phyloP scores from a whole-genome alignment of 2,113 vertebrate species.

The Apistogramma diplotaenia region DNA sequence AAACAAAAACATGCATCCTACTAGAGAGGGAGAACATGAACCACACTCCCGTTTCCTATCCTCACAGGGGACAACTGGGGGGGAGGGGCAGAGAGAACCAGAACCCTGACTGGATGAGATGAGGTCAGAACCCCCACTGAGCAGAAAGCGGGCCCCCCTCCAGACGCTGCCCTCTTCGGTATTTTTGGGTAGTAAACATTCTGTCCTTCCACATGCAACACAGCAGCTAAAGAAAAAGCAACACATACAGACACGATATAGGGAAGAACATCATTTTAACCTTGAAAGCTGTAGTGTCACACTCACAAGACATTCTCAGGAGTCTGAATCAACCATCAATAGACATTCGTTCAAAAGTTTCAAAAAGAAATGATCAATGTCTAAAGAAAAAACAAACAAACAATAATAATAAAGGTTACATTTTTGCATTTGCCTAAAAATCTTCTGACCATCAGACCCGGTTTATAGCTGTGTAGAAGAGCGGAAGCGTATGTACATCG shows the following conservation, averaged over 20 bases:
- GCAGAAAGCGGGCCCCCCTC: slow-evolving; percentile 20
- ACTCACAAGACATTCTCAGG: slow-evolving; percentile 51
- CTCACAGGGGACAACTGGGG: slow-evolving; percentile 4
- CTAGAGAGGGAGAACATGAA: not conserved
- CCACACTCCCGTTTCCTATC: slow-evolving; percentile 9
- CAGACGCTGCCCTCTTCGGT: not conserved
- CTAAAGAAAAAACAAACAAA: not conserved
- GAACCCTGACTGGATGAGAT: slow-evolving; percentile 44
- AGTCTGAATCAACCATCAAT: slow-evolving; percentile 27
- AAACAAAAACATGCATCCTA: slow-evolving; percentile 63
- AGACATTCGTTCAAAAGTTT: slow-evolving; percentile 44
- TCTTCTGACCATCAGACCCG: slow-evolving; percentile 45
- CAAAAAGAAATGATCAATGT: slow-evolving; percentile 17
- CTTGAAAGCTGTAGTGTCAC: slow-evolving; percentile 55
- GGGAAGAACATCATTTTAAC: slow-evolving; percentile 35
- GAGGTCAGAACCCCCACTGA: slow-evolving; percentile 17
- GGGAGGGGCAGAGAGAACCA: slow-evolving; percentile 34
- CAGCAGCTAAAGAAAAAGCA: slow-evolving; percentile 34
- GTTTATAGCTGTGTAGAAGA: slow-evolving; percentile 38
- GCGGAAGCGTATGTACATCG: slow-evolving; percentile 58
- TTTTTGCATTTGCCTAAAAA: slow-evolving; percentile 56
- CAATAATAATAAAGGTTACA: slow-evolving; percentile 23
- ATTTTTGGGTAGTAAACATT: slow-evolving; percentile 52
- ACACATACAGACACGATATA: slow-evolving; percentile 42
- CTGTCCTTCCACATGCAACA: slow-evolving; percentile 57